These are phyloP conservation scores for Heliconius hewitsoni DNA, from an alignment of 1,140 invertebrate species.

Conservation along the genomic window DNA sequence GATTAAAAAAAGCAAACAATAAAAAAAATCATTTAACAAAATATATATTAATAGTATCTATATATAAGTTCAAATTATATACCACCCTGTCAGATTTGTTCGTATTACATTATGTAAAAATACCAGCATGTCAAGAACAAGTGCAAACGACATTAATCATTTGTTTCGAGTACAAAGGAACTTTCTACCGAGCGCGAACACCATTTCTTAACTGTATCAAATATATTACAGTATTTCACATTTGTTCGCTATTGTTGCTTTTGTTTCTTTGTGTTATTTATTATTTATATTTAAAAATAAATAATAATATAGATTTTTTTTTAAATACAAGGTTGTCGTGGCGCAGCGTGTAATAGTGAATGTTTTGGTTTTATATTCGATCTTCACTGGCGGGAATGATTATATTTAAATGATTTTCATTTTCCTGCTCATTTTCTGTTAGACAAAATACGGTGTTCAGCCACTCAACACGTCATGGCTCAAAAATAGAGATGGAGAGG, in stretches of 20 bases:
- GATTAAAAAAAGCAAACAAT: too few relatives aligned
- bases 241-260: slow-evolving; percentile 40
- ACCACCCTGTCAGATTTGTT: slow-evolving; percentile 10
- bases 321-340: not conserved
- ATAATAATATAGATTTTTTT: not conserved
- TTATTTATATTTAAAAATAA: slow-evolving; percentile 17
- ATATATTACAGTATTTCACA: slow-evolving; percentile 40
- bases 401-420: too few relatives aligned
- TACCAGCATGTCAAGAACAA: slow-evolving; percentile 31
- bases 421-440: too few relatives aligned
- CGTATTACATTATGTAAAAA: slow-evolving; percentile 19
- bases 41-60: not conserved
- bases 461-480: too few relatives aligned
- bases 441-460: too few relatives aligned
- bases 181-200: slow-evolving; percentile 48
- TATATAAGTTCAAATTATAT: not conserved
- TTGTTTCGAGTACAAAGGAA: slow-evolving; percentile 52
- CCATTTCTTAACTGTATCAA: slow-evolving; percentile 46
- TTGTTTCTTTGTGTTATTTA: slow-evolving; percentile 27
- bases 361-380: too few relatives aligned
- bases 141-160: slow-evolving; percentile 62
- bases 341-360: too few relatives aligned
- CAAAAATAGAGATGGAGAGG: too few relatives aligned
- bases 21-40: too few relatives aligned
- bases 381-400: too few relatives aligned